Evolutionary conservation across 2,888 invertebrate genomes (phyloP).

Genomic region (Hemithea aestivaria): DNA sequence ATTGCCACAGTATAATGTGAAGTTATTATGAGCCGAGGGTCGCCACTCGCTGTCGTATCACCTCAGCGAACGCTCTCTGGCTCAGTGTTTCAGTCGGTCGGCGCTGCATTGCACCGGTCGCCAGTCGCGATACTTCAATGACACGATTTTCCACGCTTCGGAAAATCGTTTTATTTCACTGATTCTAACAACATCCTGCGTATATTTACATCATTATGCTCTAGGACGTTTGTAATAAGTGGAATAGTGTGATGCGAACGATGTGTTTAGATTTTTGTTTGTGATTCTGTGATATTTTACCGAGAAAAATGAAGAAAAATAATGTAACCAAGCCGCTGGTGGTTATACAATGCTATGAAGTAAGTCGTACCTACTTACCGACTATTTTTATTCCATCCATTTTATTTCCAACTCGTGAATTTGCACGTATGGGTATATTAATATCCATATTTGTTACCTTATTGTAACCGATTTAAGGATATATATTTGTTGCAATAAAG

Average conservation of each 20-base stretch:
- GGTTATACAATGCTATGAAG: slow-evolving; percentile 80
- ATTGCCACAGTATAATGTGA: slow-evolving; percentile 11
- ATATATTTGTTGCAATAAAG: too few species aligned
- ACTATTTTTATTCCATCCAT: too few species aligned
- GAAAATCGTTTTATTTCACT: slow-evolving; percentile 49
- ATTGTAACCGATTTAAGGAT: too few species aligned
- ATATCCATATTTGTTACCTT: too few species aligned
- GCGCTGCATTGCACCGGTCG: slow-evolving; percentile 39
- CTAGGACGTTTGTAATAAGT: slow-evolving; percentile 12
- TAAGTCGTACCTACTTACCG: slow-evolving; percentile 56
- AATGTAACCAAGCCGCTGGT: slow-evolving; percentile 70
- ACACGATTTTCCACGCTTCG: slow-evolving; percentile 52
- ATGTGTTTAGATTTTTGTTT: slow-evolving; percentile 10
- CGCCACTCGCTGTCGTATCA: slow-evolving; percentile 24
- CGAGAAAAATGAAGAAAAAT: slow-evolving; percentile 63
- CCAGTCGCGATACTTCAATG: slow-evolving; percentile 26
- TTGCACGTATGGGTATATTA: too few species aligned
- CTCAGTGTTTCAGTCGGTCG: slow-evolving; percentile 33
- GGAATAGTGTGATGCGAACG: slow-evolving; percentile 8
- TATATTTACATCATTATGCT: slow-evolving; percentile 15
- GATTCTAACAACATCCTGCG: slow-evolving; percentile 21
- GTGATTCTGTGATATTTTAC: slow-evolving; percentile 10
- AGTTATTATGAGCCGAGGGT: slow-evolving; percentile 21
- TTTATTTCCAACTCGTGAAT: too few species aligned
- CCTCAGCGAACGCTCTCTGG: slow-evolving; percentile 3